These are phyloP conservation scores for Colletes latitarsis DNA, from an alignment of 1,140 invertebrate genomes.

Conservation along the genomic window DNA sequence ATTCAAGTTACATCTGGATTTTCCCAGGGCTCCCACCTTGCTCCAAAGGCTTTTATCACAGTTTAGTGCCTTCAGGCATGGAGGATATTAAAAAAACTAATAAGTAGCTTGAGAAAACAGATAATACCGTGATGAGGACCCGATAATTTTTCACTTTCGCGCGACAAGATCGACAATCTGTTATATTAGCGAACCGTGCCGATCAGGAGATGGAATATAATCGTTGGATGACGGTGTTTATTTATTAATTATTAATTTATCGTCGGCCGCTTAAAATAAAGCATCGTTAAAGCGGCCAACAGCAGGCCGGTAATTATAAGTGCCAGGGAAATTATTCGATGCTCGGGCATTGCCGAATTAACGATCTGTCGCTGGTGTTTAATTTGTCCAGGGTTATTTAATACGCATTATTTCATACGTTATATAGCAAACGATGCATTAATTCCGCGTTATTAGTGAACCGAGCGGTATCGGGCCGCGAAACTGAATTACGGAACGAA, in stretches of 20 bases:
- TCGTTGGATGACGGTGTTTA: slow-evolving; percentile 14
- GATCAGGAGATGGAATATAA: not conserved
- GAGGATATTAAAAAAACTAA: no score
- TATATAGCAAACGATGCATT: not conserved
- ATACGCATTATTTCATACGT: slow-evolving; percentile 34
- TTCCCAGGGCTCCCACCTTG: no score
- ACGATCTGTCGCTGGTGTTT: slow-evolving; percentile 36
- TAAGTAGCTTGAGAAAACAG: no score
- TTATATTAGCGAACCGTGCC: slow-evolving; percentile 8
- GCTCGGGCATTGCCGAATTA: not conserved
- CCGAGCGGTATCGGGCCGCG: not conserved
- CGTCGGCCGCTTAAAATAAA: not conserved
- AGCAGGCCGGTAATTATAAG: slow-evolving; percentile 17
- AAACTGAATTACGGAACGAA: not conserved
- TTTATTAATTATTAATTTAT: slow-evolving; percentile 35
- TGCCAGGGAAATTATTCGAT: slow-evolving; percentile 17
- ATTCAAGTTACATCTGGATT: no score
- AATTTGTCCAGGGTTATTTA: slow-evolving; percentile 31
- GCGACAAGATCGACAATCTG: not conserved
- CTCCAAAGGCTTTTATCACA: no score
- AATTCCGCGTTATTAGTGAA: slow-evolving; percentile 22
- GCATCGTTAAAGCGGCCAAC: slow-evolving; percentile 13
- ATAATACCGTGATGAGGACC: no score
- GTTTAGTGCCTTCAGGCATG: no score
- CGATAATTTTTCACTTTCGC: no score